Base-by-base conservation (phyloP, 2,797 vertebrate genomes). In the Psittacula echo region DNA sequence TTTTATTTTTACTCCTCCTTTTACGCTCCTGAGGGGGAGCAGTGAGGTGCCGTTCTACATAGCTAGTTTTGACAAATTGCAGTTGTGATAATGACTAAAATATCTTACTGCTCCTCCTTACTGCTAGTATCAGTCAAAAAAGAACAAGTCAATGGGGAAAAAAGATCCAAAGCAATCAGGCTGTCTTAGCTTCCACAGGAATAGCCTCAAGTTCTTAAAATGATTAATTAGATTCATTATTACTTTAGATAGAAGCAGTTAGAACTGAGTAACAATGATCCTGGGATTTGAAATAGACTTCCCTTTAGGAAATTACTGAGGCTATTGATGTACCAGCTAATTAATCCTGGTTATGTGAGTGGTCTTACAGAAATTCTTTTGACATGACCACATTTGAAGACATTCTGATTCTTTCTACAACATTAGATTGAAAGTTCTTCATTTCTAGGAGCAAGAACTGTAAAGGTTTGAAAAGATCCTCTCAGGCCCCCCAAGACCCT, bases 181-280 rank as follows among this genome's bases (percentile, higher is more conserved):
- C 51, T 66, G 13, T 50, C 56, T 89, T 66, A 62, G 27, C n/a
- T 86, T 79, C 41, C 42, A 62, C 41, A 73, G 34, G 39, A 96
- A 80, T 54, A 87, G 14, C 74, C 39, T 91, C 27, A 48, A 67
- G 47, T 95, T 95, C 22, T 90, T 89, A 74, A 21, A 8, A 26
- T 94, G 72, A 45, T 91, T 90, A 74, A 79, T 90, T 83, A 74
- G 53, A 74, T 74, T 87, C 24, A 10, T 70, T 88, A 80, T 80
- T 82, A 71, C 62, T 81, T 90, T 22, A 76, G 47, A 34, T 79
- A 56, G 78, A 72, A 89, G 45, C 56, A 79, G 67, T 75, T 92
- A 75, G 68, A 88, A 48, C 37, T 70, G 30, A 85, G 77, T 79
- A 88, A 64, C 56, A 82, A 37, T 72, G 68, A 67, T 65, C 34